These are phyloP conservation scores for Thamnophis elegans DNA, from an alignment of 2,797 vertebrate species.

Conservation along the genomic window DNA sequence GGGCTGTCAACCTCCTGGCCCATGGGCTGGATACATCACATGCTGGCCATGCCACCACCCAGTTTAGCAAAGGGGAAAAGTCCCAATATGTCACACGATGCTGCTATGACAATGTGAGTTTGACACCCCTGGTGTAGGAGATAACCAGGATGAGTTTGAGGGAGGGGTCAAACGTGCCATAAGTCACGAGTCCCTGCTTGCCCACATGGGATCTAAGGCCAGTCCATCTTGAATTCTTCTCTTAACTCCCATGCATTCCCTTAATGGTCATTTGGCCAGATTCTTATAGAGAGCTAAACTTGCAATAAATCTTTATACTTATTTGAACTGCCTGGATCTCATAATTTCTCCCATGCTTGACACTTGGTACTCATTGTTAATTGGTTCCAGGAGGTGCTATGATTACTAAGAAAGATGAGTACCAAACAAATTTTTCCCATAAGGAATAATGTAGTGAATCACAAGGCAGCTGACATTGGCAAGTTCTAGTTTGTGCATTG, in stretches of 20 bases:
- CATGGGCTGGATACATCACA: too few relatives aligned
- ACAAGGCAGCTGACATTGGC: background rate
- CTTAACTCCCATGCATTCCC: background rate
- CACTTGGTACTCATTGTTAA: background rate
- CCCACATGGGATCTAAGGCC: background rate
- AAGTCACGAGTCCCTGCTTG: background rate
- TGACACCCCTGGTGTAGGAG: background rate
- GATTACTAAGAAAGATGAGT: background rate
- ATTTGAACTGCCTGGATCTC: background rate
- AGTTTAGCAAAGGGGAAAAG: too few relatives aligned
- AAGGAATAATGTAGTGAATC: background rate
- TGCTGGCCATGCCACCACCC: too few relatives aligned
- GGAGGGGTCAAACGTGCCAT: background rate
- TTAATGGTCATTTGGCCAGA: background rate
- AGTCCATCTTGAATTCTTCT: background rate
- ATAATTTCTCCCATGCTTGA: background rate
- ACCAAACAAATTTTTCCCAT: background rate
- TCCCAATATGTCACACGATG: too few relatives aligned
- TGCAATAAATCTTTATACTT: background rate
- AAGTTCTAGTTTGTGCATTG: background rate
- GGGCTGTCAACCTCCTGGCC: too few relatives aligned
- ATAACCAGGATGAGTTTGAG: background rate
- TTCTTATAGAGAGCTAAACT: background rate
- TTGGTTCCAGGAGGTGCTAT: background rate
- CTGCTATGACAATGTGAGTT: too few relatives aligned